A percentile compares a stretch with the other conserved stretches of the same genome.
Conservation (phyloP, 2,113 vertebrate genomes). For the Morone saxatilis region DNA sequence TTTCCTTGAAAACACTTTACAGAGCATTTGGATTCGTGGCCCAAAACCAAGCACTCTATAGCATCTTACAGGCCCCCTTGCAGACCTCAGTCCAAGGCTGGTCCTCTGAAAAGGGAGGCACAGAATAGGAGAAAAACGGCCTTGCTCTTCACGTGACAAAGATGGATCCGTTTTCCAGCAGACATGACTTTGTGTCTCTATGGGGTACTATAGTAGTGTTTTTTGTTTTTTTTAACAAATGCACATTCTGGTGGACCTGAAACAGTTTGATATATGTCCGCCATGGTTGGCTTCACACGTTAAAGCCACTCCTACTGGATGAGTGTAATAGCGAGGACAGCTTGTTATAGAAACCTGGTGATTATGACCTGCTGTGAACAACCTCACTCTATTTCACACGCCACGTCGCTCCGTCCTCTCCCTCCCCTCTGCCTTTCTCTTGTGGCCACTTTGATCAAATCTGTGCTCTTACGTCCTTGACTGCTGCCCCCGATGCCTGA, state of each 20-base stretch:
- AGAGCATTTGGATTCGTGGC: slow-evolving; percentile 9
- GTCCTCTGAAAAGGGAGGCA: slow-evolving; percentile 8
- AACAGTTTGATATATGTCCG: slow-evolving; percentile 19
- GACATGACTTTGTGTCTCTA: neutral
- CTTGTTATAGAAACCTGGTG: slow-evolving; percentile 67
- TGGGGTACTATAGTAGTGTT: neutral
- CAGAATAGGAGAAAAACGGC: slow-evolving; percentile 31
- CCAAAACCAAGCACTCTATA: neutral
- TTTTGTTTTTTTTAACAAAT: neutral
- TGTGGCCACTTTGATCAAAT: slow-evolving; percentile 78
- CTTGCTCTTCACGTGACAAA: slow-evolving; percentile 4
- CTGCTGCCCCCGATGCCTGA: slow-evolving; percentile 68
- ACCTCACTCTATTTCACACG: slow-evolving; percentile 37
- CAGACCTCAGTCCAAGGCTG: slow-evolving; percentile 39
- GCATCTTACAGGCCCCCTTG: slow-evolving; percentile 21
- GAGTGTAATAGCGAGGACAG: slow-evolving; percentile 44
- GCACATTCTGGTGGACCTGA: slow-evolving; percentile 18
- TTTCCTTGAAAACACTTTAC: slow-evolving; percentile 18
- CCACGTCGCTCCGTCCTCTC: slow-evolving; percentile 4
- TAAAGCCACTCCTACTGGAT: slow-evolving; percentile 48
- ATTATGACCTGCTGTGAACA: slow-evolving; percentile 66
- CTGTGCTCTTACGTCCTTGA: slow-evolving; percentile 74
- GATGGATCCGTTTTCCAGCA: slow-evolving; percentile 34
- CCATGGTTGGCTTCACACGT: slow-evolving; percentile 25
- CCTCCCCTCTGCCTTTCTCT: slow-evolving; percentile 60